A percentile compares a stretch with the other conserved stretches of the same genome.
Conservation (phyloP, 1,140 invertebrate genomes). For the Pseudomyrmex dendroicus region DNA sequence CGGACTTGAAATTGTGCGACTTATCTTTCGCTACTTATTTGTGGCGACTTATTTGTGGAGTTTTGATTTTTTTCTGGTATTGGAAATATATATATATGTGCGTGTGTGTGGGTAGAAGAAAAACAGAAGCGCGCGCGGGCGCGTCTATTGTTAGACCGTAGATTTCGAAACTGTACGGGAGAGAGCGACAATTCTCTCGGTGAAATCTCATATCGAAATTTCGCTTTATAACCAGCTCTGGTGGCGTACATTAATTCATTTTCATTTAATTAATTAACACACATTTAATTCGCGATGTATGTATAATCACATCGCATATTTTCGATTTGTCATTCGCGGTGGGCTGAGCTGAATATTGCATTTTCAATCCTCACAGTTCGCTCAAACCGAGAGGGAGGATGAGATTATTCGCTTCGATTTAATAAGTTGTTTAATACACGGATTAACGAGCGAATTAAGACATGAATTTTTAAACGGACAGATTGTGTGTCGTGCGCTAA, state of each 20-base stretch:
- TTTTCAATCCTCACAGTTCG: background rate
- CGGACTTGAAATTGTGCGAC: no score
- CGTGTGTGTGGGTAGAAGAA: no score
- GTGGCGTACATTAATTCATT: conserved; percentile 24
- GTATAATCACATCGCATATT: conserved; percentile 37
- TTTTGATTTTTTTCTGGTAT: background rate
- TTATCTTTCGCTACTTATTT: no score
- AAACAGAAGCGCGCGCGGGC: no score
- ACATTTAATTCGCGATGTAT: conserved; percentile 39
- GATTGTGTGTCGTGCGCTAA: background rate
- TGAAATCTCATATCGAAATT: background rate
- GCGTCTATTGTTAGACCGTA: no score
- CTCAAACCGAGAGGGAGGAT: no score
- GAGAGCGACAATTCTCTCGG: no score
- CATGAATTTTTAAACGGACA: conserved; percentile 19
- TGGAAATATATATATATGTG: no score
- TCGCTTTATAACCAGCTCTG: background rate
- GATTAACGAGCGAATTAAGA: conserved; percentile 52
- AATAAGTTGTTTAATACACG: conserved; percentile 37
- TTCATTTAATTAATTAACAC: conserved; percentile 50
- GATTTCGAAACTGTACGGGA: no score
- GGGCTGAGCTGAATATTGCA: conserved; percentile 30
- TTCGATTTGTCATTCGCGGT: conserved; percentile 28
- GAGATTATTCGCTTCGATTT: conserved; percentile 26
- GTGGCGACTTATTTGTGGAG: background rate